Percentiles rank a stretch among this genome's conserved stretches.
Evolutionary conservation across 1,140 invertebrate genomes (phyloP).

Genomic region (Drosophila teissieri): DNA sequence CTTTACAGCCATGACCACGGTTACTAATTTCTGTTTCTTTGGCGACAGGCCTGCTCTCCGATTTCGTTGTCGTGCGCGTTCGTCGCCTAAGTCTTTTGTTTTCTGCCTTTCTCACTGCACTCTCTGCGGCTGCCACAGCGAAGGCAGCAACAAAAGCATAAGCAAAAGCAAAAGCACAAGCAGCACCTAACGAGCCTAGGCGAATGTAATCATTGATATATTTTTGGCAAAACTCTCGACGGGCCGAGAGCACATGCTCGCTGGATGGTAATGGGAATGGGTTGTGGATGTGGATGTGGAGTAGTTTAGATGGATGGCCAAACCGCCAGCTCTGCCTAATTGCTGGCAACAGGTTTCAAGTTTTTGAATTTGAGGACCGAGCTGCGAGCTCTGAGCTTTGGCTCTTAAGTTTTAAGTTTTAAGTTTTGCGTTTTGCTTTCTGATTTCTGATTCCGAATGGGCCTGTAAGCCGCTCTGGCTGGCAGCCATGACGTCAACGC

Average conservation of each 20-base stretch:
- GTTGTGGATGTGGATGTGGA: constrained; percentile 48
- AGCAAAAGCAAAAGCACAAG: constrained; percentile 9
- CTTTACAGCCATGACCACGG: constrained; percentile 84
- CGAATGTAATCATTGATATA: constrained; percentile 79
- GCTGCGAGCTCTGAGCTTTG: constrained; percentile 2
- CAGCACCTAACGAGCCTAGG: constrained; percentile 54
- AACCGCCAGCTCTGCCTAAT: constrained; percentile 71
- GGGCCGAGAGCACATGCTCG: constrained; percentile 27
- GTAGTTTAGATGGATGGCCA: constrained; percentile 53
- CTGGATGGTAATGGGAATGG: constrained; percentile 30
- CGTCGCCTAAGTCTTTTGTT: constrained; percentile 82
- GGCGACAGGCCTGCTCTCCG: constrained; percentile 27
- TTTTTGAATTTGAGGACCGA: constrained; percentile 13
- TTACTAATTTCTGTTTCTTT: constrained; percentile 73
- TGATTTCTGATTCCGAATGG: constrained; percentile 67
- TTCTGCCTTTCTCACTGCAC: constrained; percentile 51
- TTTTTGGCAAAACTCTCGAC: constrained; percentile 72
- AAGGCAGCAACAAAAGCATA: neutral
- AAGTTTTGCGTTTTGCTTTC: constrained; percentile 53
- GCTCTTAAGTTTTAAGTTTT: constrained; percentile 21
- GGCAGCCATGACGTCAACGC: constrained; percentile 78
- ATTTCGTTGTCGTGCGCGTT: constrained; percentile 54
- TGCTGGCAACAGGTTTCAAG: constrained; percentile 74
- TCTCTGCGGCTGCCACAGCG: constrained; percentile 16
- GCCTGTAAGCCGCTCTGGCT: constrained; percentile 41